A percentile compares a stretch with the other conserved stretches of the same genome.
These are phyloP conservation scores for Apeira syringaria DNA, from an alignment of 2,888 invertebrate genomes.

Conservation along the genomic window DNA sequence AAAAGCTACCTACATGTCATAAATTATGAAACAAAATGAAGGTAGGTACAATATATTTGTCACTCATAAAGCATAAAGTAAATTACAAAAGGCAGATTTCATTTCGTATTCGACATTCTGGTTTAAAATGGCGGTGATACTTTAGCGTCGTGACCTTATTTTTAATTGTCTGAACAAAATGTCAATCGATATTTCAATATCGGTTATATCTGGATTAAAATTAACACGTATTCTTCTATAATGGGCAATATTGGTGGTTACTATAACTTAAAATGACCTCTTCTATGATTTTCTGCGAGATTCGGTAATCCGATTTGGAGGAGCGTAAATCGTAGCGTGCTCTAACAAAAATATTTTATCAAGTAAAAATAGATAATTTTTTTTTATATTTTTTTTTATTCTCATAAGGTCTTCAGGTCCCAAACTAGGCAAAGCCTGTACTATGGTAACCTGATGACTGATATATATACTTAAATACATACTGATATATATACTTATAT, in stretches of 20 bases:
- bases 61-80: slow-evolving; percentile 23
- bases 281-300: not conserved
- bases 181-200: slow-evolving; percentile 44
- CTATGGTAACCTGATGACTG: too few species aligned
- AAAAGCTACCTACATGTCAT: slow-evolving; percentile 6
- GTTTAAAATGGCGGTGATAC: slow-evolving; percentile 18
- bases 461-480: too few species aligned
- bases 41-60: slow-evolving; percentile 26
- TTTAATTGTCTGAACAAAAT: slow-evolving; percentile 43
- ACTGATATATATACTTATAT: too few species aligned
- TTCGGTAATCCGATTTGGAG: too few species aligned
- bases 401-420: too few species aligned
- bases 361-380: too few species aligned
- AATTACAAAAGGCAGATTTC: slow-evolving; percentile 24
- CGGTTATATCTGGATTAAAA: slow-evolving; percentile 34
- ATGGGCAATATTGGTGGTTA: slow-evolving; percentile 4
- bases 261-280: not conserved
- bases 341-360: too few species aligned
- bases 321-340: too few species aligned
- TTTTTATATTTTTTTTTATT: too few species aligned
- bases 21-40: slow-evolving; percentile 21
- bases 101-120: slow-evolving; percentile 15
- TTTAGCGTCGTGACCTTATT: slow-evolving; percentile 41
- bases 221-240: slow-evolving; percentile 24
- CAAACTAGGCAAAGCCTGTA: too few species aligned